Evolutionary conservation across 2,113 vertebrate species (phyloP), one percentile per base, ranked within the genome.

Genomic region (Ondatra zibethicus): DNA sequence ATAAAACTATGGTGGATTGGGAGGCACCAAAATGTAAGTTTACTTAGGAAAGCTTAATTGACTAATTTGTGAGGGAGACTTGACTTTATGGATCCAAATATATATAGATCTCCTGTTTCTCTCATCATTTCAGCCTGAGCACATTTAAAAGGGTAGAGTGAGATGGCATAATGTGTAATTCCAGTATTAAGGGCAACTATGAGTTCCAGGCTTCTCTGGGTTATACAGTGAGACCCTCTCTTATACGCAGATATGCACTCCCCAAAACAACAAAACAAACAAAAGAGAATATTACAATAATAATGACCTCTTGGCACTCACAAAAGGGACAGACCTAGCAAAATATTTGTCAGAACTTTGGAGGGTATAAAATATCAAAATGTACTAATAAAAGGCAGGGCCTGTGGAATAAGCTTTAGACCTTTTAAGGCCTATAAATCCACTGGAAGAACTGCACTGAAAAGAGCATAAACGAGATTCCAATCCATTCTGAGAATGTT

Each of bases 401-500:
- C 45, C 75, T 50, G 45, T 77, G 91, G 77, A 33, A 23, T 77
- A 95, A 75, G 61, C 72, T 77, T 88, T 78, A 93, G 68, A 91
- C 14, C n/a, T 77, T 19, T 13, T 66, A 58, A 80, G 65, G n/a
- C 47, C 63, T 84, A 33, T 39, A 88, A 82, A 87, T 14, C 8
- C 3, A 36, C 1, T 16, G 3, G 68, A 90, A 68, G 52, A 89
- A 89, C 68, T 42, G 16, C 7, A 84, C 25, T 70, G 76, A 87
- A 88, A 93, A 31, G 61, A 96, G 13, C 45, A 77, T 42, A 66
- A 89, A 19, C 0, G 31, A 91, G 68, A 93, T 33, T 85, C 70
- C 52, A 25, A 76, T 27, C 68, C 73, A 75, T 58, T 77, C 90
- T 81, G 76, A 93, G 58, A 96, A 73, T 82, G 93, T 92, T 94